Percentiles rank a stretch among this genome's conserved stretches.
Conservation (phyloP, 2,113 vertebrate species). For the Halcyon senegalensis region DNA sequence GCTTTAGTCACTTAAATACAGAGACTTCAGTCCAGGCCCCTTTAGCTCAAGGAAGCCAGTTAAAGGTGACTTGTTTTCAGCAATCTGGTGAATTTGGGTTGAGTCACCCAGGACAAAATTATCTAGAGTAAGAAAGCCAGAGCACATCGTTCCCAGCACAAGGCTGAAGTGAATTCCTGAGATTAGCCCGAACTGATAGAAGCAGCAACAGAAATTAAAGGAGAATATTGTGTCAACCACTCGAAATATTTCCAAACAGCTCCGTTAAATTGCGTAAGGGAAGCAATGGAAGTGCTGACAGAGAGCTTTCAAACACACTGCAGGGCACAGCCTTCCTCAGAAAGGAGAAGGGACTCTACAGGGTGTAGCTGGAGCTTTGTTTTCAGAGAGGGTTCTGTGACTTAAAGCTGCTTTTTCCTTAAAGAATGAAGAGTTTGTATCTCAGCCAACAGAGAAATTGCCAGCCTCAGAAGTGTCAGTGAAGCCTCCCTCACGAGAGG, state of each 20-base stretch:
- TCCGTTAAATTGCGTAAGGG: not conserved
- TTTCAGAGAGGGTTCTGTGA: not conserved
- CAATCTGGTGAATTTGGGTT: not conserved
- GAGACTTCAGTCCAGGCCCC: not conserved
- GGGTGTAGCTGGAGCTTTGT: not conserved
- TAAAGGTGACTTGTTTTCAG: not conserved
- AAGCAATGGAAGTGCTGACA: not conserved
- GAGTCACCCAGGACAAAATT: not conserved
- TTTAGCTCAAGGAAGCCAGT: not conserved
- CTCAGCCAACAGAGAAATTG: slow-evolving; percentile 2
- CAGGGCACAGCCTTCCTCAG: not conserved
- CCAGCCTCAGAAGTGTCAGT: not conserved
- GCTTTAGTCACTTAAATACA: not conserved
- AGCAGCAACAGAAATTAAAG: not conserved
- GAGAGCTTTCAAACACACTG: not conserved
- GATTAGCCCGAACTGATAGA: not conserved
- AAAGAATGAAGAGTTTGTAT: slow-evolving; percentile 56
- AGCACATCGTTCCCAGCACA: not conserved
- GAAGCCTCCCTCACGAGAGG: slow-evolving; percentile 25
- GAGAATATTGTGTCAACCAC: not conserved
- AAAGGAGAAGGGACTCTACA: not conserved
- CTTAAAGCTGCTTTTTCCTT: not conserved
- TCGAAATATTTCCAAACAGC: not conserved
- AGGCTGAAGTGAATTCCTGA: not conserved
- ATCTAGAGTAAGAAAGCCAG: not conserved